Percentiles rank a stretch among this genome's conserved stretches.
phyloP scores from a whole-genome alignment of 2,888 invertebrate genomes.

The Latheticus oryzae region DNA sequence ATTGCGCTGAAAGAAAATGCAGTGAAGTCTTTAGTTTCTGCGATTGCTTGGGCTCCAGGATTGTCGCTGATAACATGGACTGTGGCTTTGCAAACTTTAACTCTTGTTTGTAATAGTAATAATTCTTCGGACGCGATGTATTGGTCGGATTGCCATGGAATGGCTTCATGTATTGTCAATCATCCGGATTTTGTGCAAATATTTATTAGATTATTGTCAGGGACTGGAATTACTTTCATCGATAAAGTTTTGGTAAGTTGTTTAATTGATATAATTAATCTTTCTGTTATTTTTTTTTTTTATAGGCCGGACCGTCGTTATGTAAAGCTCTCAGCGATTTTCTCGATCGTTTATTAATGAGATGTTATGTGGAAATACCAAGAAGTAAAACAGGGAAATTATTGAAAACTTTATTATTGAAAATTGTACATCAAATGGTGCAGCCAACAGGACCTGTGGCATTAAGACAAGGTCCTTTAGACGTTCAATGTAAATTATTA shows the following conservation, averaged over 20 bases:
- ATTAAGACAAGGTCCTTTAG: slow-evolving; percentile 75
- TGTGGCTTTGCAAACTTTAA: slow-evolving; percentile 79
- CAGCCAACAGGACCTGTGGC: slow-evolving; percentile 74
- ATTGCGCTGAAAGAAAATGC: slow-evolving; percentile 75
- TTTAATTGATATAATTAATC: background rate
- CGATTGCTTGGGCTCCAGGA: slow-evolving; percentile 75
- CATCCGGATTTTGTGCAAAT: slow-evolving; percentile 77
- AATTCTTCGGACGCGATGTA: slow-evolving; percentile 46
- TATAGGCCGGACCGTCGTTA: slow-evolving; percentile 82
- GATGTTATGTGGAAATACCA: slow-evolving; percentile 72
- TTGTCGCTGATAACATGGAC: slow-evolving; percentile 84
- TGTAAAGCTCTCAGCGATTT: slow-evolving; percentile 80
- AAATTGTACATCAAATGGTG: slow-evolving; percentile 78
- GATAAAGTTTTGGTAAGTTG: slow-evolving; percentile 69
- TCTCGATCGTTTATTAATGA: slow-evolving; percentile 75
- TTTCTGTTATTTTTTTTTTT: slow-evolving; percentile 39
- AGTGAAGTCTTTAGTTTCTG: slow-evolving; percentile 74
- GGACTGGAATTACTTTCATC: slow-evolving; percentile 70
- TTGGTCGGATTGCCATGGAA: slow-evolving; percentile 62
- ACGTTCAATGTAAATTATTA: slow-evolving; percentile 80
- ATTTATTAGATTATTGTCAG: slow-evolving; percentile 75
- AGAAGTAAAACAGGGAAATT: slow-evolving; percentile 69
- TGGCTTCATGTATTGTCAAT: slow-evolving; percentile 74
- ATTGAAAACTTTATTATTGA: slow-evolving; percentile 75
- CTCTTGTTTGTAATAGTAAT: slow-evolving; percentile 77